These are phyloP conservation scores for Erebia palarica DNA, from an alignment of 2,888 invertebrate genomes.

Conservation along the genomic window DNA sequence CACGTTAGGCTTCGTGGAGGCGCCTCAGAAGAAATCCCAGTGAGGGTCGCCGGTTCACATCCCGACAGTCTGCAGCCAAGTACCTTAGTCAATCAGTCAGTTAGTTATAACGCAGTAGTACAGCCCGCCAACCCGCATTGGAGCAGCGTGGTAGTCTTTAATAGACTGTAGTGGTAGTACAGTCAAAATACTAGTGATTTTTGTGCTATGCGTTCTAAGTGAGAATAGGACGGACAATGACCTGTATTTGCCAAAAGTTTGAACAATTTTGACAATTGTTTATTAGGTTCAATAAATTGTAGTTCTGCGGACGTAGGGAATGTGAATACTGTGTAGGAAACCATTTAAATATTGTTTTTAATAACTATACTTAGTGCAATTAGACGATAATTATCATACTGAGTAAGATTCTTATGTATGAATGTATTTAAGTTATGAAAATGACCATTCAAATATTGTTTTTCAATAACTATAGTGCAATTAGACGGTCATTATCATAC, in stretches of 20 bases:
- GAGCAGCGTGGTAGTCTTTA: too few relatives aligned
- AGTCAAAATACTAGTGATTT: slow-evolving; percentile 13
- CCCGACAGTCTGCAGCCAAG: slow-evolving; percentile 64
- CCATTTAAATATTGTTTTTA: background rate
- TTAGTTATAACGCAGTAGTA: background rate
- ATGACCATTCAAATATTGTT: too few relatives aligned
- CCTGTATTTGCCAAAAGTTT: background rate
- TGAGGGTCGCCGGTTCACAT: slow-evolving; percentile 64
- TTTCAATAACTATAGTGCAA: too few relatives aligned
- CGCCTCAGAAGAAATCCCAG: slow-evolving; percentile 66
- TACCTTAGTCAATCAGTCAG: slow-evolving; percentile 43
- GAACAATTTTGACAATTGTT: too few relatives aligned
- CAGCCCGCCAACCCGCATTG: too few relatives aligned
- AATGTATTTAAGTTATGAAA: too few relatives aligned
- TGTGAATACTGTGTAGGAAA: slow-evolving; percentile 4
- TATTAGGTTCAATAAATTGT: background rate
- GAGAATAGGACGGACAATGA: background rate
- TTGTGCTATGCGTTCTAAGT: background rate
- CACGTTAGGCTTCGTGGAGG: slow-evolving; percentile 79
- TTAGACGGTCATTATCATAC: too few relatives aligned
- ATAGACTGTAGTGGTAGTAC: background rate
- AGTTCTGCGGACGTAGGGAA: slow-evolving; percentile 7
- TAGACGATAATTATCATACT: background rate
- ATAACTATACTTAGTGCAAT: background rate
- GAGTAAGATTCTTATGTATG: too few relatives aligned